Evolutionary conservation across 1,140 invertebrate species (phyloP), one percentile per base, ranked within the genome.

Genomic region (Drosophila carrolli): DNA sequence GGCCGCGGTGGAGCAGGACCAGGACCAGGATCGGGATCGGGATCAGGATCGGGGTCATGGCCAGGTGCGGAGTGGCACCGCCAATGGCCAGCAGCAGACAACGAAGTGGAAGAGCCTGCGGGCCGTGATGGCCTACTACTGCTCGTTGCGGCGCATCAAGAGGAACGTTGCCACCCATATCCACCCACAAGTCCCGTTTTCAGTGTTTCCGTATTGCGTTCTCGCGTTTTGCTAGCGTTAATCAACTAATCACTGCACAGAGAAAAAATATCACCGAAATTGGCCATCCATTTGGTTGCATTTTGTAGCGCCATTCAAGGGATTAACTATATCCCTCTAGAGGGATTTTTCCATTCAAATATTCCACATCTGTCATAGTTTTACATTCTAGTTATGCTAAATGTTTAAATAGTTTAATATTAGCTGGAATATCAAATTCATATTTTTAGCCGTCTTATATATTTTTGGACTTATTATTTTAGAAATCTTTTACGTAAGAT

Each of bases 61-160:
- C 48, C 23, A 47, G 16, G 5, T 8, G 11, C 51, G 27, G 32
- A 61, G 5, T 50, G 61, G 41, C 5, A 57, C 56, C 27, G 29
- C 29, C 7, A 71, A 71, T 71, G 68, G 68, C 65, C 56, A 51
- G 50, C 54, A 72, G 51, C 47, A 95, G 70, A 95, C 95, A 85
- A 96, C 96, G 93, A 96, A 96, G 91, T 97, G 96, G 96, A 95
- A 95, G 93, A 96, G 96, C 93, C 94, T 97, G 68, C 94, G 96
- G 90, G 96, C 96, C 79, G 96, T 97, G 81, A 96, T 97, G 96
- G 96, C 96, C 81, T 96, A 96, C 94, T 97, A 97, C 94, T 96
- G 96, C 93, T 95, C 96, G 80, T 95, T 97, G 86, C 95, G 96
- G 93, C 96, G 96, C 94, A 97, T 97, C 93, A 97, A 97, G 95